phyloP scores from a whole-genome alignment of 1,140 invertebrate genomes.

The Venustaconcha ellipsiformis region DNA sequence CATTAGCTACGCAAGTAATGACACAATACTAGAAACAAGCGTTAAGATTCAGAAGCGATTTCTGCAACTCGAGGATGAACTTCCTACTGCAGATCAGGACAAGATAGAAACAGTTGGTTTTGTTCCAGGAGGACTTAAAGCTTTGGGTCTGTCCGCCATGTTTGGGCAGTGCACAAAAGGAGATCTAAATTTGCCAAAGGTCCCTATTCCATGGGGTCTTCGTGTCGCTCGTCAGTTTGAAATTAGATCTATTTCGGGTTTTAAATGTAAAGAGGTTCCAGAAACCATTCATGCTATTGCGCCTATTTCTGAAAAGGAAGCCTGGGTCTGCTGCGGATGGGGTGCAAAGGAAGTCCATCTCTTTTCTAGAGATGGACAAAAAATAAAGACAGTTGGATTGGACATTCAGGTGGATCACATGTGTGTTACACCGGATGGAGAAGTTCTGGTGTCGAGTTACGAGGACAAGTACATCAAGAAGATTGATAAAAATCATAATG shows the following conservation, averaged over 20 bases:
- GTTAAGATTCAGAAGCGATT: conserved; percentile 43
- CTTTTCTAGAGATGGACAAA: conserved; percentile 35
- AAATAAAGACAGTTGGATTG: conserved; percentile 33
- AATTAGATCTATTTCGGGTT: conserved; percentile 35
- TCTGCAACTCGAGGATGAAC: conserved; percentile 41
- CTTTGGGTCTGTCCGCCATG: conserved; percentile 35
- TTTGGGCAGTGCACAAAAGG: conserved; percentile 41
- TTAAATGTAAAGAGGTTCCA: conserved; percentile 31
- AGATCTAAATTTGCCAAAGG: conserved; percentile 36
- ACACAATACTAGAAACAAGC: conserved; percentile 36
- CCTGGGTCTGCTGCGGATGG: conserved; percentile 47
- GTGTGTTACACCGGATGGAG: conserved; percentile 31
- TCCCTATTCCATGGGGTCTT: conserved; percentile 46
- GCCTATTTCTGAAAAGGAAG: conserved; percentile 45
- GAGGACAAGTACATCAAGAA: conserved; percentile 47
- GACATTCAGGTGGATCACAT: conserved; percentile 48
- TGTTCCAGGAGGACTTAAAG: conserved; percentile 33
- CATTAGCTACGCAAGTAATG: conserved; percentile 39
- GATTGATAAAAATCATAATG: conserved; percentile 37
- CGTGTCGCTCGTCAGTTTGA: conserved; percentile 41
- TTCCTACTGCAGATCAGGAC: conserved; percentile 29
- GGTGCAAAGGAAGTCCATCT: conserved; percentile 42
- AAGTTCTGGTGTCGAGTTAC: conserved; percentile 43
- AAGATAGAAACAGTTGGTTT: conserved; percentile 37
- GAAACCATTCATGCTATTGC: conserved; percentile 48